Evolutionary conservation across 2,113 vertebrate genomes (phyloP), one percentile per base, ranked within the genome.

Genomic region (Cavia porcellus): DNA sequence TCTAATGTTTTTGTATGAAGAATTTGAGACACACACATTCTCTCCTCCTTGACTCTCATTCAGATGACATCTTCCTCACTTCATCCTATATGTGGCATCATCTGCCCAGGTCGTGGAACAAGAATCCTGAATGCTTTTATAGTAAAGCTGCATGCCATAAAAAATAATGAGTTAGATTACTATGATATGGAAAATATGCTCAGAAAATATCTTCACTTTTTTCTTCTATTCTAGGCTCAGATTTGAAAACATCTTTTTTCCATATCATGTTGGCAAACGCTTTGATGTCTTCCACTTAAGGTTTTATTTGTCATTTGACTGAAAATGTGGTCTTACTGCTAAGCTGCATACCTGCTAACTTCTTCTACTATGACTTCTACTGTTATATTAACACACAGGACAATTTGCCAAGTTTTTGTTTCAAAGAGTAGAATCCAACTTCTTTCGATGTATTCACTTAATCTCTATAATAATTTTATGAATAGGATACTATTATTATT

Each of bases 401-500:
- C 5, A 84, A 62, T 28, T 94, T 87, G 45, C 55, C 86, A 62
- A 85, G n/a, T 85, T 91, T 74, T 86, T 90, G 13, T 72, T 90
- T 28, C 24, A 90, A 55, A 22, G 64, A 59, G 62, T 70, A 94
- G n/a, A 95, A 86, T 83, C 52, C 55, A 92, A 72, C 45, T 20
- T 86, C 28, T 90, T 90, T 83, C 59, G 62, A 74, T 52, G 5
- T 59, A 86, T 47, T 94, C 35, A 57, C 79, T 86, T 89, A 87
- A 90, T 77, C 30, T 82, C 94, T 17, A 57, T 89, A 77, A 81
- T 11, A 84, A 57, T 66, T 50, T 92, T 70, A 38, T 79, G 62
- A 96, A 94, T 38, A 87, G 55, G 25, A 50, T 61, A 93, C 32
- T 92, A 13, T 92, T 92, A 75, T 90, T 52, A 77, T 90, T 86